Percentiles rank a stretch among this genome's conserved stretches.
These are phyloP conservation scores for Trichogramma pretiosum DNA, from an alignment of 1,140 invertebrate genomes.

Conservation along the genomic window DNA sequence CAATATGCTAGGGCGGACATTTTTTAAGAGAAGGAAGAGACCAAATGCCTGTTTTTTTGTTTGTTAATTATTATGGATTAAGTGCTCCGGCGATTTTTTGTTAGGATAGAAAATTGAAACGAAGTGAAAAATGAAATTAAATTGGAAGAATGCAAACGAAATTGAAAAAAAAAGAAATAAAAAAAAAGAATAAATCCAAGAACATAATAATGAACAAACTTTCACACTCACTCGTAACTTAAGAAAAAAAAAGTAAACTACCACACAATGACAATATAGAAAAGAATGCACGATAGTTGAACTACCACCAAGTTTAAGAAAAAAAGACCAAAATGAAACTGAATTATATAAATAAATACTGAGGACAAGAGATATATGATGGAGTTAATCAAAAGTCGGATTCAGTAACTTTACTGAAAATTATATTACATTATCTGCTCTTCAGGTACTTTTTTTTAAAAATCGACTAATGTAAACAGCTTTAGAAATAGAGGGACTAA, in stretches of 20 bases:
- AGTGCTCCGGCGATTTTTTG: no score
- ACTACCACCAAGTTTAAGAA: conserved; percentile 40
- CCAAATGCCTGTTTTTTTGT: conserved; percentile 15
- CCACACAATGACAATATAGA: conserved; percentile 42
- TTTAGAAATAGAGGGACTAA: conserved; percentile 46
- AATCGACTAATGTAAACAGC: conserved; percentile 42
- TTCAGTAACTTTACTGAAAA: no score
- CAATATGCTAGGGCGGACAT: no score
- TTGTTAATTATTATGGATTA: no score
- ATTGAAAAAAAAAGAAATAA: conserved; percentile 4
- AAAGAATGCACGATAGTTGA: conserved; percentile 47
- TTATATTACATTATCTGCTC: no score
- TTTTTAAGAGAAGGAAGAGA: conserved; percentile 12
- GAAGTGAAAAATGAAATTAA: no score
- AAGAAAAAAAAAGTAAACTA: conserved; percentile 23
- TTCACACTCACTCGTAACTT: conserved; percentile 21
- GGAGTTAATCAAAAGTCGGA: no score
- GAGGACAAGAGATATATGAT: background rate
- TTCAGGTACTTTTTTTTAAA: conserved; percentile 32
- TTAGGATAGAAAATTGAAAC: no score
- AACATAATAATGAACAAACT: conserved; percentile 19
- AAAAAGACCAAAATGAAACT: no score
- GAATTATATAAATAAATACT: conserved; percentile 10
- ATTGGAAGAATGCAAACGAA: background rate
- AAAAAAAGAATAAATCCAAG: conserved; percentile 3